phyloP scores from a whole-genome alignment of 2,888 invertebrate genomes.

The Linnaemya vulpina region DNA sequence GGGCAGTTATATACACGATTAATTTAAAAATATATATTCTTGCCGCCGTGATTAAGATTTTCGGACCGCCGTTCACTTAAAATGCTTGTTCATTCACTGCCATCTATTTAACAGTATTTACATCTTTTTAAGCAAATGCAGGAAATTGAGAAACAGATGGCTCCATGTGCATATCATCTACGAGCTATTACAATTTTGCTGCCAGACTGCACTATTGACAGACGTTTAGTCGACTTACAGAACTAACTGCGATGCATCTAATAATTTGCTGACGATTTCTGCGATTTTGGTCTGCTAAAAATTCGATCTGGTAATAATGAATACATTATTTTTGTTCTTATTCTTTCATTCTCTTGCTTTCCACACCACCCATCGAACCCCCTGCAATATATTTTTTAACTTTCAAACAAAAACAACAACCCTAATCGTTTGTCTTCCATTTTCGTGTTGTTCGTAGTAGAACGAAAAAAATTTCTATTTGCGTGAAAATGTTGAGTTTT shows the following conservation, averaged over 20 bases:
- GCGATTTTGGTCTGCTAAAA: not conserved
- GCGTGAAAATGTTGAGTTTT: slow-evolving; percentile 76
- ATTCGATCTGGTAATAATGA: not conserved
- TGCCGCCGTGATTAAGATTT: too few species aligned
- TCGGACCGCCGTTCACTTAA: too few species aligned
- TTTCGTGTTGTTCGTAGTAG: slow-evolving; percentile 72
- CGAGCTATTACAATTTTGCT: not conserved
- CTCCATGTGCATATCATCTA: slow-evolving; percentile 4
- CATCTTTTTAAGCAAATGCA: not conserved
- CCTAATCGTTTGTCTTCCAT: slow-evolving; percentile 72
- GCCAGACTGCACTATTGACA: not conserved
- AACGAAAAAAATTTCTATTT: slow-evolving; percentile 71
- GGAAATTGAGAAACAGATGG: slow-evolving; percentile 27
- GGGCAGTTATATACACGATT: too few species aligned
- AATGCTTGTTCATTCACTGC: not conserved
- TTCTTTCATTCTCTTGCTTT: slow-evolving; percentile 48
- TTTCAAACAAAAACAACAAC: slow-evolving; percentile 61
- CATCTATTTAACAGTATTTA: not conserved
- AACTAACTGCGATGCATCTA: too few species aligned
- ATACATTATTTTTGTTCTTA: slow-evolving; percentile 47
- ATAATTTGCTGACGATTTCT: not conserved
- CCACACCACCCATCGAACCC: slow-evolving; percentile 43
- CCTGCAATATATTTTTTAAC: slow-evolving; percentile 29
- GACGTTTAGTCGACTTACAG: too few species aligned
- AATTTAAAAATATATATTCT: too few species aligned